Evolutionary conservation across 2,113 vertebrate species (phyloP).

Genomic region (Porphyrio hochstetteri): DNA sequence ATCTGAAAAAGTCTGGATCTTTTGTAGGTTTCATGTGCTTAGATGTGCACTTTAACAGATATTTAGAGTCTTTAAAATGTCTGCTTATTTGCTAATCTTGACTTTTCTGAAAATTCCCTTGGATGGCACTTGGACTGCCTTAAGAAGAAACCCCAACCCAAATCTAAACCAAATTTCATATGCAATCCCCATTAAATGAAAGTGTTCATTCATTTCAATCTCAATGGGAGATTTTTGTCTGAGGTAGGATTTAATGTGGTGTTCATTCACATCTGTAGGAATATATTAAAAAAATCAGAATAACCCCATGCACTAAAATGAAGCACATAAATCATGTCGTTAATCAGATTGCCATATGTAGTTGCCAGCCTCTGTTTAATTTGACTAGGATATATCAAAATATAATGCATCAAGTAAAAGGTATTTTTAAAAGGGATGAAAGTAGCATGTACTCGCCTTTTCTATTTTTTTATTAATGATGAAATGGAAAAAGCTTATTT

Average conservation of each 20-base stretch:
- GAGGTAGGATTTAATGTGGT: slow-evolving; percentile 32
- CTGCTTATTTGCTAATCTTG: neutral
- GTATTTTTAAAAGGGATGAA: slow-evolving; percentile 29
- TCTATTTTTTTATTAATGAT: neutral
- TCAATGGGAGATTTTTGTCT: slow-evolving; percentile 45
- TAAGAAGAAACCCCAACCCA: neutral
- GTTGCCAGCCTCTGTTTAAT: slow-evolving; percentile 24
- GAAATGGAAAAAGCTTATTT: slow-evolving; percentile 25
- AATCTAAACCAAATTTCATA: neutral
- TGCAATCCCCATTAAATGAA: neutral
- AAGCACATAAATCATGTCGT: slow-evolving; percentile 40
- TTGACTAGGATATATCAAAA: slow-evolving; percentile 31
- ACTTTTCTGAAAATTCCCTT: neutral
- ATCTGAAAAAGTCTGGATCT: neutral
- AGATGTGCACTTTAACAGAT: neutral
- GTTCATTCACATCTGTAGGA: slow-evolving; percentile 23
- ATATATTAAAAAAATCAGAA: slow-evolving; percentile 32
- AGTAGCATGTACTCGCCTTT: neutral
- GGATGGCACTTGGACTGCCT: neutral
- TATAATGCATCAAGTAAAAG: slow-evolving; percentile 19
- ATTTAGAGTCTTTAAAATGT: neutral
- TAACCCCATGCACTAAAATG: slow-evolving; percentile 20
- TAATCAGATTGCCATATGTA: slow-evolving; percentile 33
- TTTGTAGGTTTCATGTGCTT: neutral
- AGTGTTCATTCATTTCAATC: slow-evolving; percentile 21